Conservation (phyloP, 2,888 invertebrate species). For the Apamea anceps region DNA sequence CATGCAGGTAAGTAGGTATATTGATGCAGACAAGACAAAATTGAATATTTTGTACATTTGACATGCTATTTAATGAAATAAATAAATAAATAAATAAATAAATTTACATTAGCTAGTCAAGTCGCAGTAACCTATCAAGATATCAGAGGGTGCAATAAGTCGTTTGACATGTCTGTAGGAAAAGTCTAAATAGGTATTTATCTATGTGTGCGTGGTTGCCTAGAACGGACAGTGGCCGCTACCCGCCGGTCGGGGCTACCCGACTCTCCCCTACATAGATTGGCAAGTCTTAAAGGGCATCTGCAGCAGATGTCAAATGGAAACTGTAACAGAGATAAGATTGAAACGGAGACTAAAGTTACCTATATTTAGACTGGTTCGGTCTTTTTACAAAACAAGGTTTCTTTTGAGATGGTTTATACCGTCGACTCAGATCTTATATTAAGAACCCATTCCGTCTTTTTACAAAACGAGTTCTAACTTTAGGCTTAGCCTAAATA, state of each 20-base stretch:
- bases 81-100: too few relatives aligned
- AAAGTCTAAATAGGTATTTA: too few relatives aligned
- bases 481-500: background rate
- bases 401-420: background rate
- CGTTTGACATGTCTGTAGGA: background rate
- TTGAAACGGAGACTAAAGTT: background rate
- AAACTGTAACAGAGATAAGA: background rate
- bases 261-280: too few relatives aligned
- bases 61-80: too few relatives aligned
- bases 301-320: conserved; percentile 19
- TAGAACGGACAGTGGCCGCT: too few relatives aligned
- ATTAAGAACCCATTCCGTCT: background rate
- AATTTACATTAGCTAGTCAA: background rate
- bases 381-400: background rate
- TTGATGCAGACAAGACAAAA: too few relatives aligned
- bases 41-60: background rate
- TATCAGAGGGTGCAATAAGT: background rate
- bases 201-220: too few relatives aligned
- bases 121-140: background rate
- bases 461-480: background rate
- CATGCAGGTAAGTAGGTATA: background rate
- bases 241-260: too few relatives aligned
- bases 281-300: background rate
- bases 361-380: background rate
- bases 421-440: background rate